phyloP scores from a whole-genome alignment of 2,888 invertebrate species.

The Hypena proboscidalis region DNA sequence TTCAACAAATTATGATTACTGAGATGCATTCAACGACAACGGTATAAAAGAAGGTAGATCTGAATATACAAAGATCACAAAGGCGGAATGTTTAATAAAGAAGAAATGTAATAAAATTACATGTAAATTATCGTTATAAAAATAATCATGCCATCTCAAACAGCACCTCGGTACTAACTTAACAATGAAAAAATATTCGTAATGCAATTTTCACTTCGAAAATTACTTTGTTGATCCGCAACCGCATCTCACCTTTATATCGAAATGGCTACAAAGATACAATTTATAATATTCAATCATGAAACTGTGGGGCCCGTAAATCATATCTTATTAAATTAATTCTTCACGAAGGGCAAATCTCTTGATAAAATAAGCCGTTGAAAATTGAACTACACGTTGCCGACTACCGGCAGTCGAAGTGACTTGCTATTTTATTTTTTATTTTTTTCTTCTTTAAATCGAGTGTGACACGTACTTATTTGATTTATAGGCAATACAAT shows the following conservation, averaged over 20 bases:
- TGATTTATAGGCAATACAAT: slow-evolving; percentile 1
- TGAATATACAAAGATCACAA: slow-evolving; percentile 32
- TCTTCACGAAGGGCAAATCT: slow-evolving; percentile 32
- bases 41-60: slow-evolving; percentile 16
- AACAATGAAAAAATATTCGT: slow-evolving; percentile 51
- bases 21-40: slow-evolving; percentile 12
- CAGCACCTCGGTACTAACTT: slow-evolving; percentile 31
- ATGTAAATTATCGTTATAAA: slow-evolving; percentile 46
- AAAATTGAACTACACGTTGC: slow-evolving; percentile 45
- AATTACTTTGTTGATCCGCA: slow-evolving; percentile 60
- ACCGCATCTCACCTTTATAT: slow-evolving; percentile 58
- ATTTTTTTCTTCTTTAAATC: background rate
- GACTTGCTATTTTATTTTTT: slow-evolving; percentile 11
- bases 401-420: slow-evolving; percentile 13
- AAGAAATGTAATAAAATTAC: slow-evolving; percentile 35
- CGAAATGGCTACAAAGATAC: slow-evolving; percentile 45
- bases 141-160: slow-evolving; percentile 41
- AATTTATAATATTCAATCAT: slow-evolving; percentile 54
- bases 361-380: slow-evolving; percentile 38
- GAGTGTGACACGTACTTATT: background rate
- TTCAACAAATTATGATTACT: slow-evolving; percentile 8
- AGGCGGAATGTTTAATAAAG: slow-evolving; percentile 39
- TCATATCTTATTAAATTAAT: slow-evolving; percentile 50
- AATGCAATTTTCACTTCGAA: slow-evolving; percentile 72
- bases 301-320: slow-evolving; percentile 41